These are phyloP conservation scores for Stenodera caucasica DNA, from an alignment of 2,888 invertebrate species.

Conservation along the genomic window DNA sequence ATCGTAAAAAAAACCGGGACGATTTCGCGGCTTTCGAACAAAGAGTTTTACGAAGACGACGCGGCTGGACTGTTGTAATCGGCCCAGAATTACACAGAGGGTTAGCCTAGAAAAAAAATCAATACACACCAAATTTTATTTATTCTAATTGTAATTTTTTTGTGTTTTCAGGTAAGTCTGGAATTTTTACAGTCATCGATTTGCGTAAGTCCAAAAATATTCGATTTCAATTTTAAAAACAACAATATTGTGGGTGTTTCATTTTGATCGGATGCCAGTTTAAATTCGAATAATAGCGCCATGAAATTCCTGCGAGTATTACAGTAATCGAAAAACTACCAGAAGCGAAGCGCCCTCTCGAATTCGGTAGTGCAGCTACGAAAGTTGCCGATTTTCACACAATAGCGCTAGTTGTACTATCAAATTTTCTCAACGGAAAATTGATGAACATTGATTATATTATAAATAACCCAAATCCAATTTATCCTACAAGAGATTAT, in stretches of 20 bases:
- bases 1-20: conserved; percentile 39
- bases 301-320: neutral
- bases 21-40: conserved; percentile 50
- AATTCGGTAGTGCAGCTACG: neutral
- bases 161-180: neutral
- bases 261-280: neutral
- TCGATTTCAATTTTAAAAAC: neutral
- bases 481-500: too few species aligned
- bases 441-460: too few species aligned
- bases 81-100: conserved; percentile 68
- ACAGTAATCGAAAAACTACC: neutral
- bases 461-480: too few species aligned
- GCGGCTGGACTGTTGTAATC: conserved; percentile 75
- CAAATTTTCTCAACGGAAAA: too few species aligned
- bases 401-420: neutral
- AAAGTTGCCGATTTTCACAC: neutral
- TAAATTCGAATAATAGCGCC: neutral
- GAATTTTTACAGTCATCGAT: neutral
- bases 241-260: neutral
- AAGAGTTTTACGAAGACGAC: conserved; percentile 59
- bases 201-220: neutral
- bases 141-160: neutral
- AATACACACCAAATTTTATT: neutral
- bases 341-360: neutral
- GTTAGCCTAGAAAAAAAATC: conserved; percentile 49